Evolutionary conservation across 2,113 vertebrate species (phyloP), one percentile per base, ranked within the genome.

Genomic region (Speoplatyrhinus poulsoni): DNA sequence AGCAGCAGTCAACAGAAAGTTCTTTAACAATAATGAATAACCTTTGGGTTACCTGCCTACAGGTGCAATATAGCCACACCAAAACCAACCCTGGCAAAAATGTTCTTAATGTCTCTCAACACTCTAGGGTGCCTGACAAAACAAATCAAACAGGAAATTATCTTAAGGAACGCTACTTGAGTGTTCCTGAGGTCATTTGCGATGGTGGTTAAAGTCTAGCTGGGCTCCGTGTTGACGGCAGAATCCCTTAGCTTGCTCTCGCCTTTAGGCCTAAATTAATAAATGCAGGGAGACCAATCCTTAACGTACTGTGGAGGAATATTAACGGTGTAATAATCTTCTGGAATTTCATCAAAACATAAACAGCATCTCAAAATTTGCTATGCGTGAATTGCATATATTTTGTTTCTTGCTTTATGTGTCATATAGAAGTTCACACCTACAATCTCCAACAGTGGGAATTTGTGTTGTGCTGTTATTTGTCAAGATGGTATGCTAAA

Each of bases 141-240:
- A 56, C 17, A 26, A 57, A 33, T 32, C 17, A 58, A 26, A 19
- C 5, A 12, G 16, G 49, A 52, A 52, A 52, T 12, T 0, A 52
- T 11, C 1, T 49, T 54, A 59, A 63, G 62, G 75, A 77, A 72
- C 9, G 19, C 67, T 67, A 85, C 72, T 84, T 72, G 62, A 76
- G 85, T 77, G 82, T 62, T 86, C 85, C 86, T 73, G 77, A 82
- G 75, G 85, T 91, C 90, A 91, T 90, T 90, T 91, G 87, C 73
- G 90, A 85, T 88, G 90, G 76, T 88, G 88, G 90, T 89, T 91
- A 91, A 81, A 88, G 88, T 88, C 87, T 91, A 91, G 88, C 86
- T 87, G 81, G 87, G 85, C 77, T 91, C 90, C 87, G 69, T 90
- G 90, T 81, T 88, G 88, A 89, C 88, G 89, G 90, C 88, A 91